These are phyloP conservation scores for Chloroceryle amazona DNA, from an alignment of 2,797 vertebrate species.

Conservation along the genomic window DNA sequence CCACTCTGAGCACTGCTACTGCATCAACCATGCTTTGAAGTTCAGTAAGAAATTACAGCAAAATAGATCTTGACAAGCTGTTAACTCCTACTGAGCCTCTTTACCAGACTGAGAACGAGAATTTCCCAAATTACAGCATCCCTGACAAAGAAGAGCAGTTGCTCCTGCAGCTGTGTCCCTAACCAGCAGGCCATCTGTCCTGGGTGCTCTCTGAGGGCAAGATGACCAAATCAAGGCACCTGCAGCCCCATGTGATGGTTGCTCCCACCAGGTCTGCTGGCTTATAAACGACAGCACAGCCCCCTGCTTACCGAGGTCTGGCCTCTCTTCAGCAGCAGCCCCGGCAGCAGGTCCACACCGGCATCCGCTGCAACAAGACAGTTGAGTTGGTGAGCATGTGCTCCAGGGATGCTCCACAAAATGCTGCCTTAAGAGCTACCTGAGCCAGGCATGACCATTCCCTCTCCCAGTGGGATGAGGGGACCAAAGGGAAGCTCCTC, in stretches of 20 bases:
- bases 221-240: neutral
- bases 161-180: neutral
- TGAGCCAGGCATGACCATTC: accelerated
- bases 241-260: accelerated
- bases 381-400: neutral
- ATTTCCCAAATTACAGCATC: neutral
- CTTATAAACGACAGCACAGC: accelerated
- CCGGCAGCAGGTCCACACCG: slow-evolving; percentile 69
- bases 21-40: neutral
- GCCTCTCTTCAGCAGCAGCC: slow-evolving; percentile 89
- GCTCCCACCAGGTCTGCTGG: accelerated
- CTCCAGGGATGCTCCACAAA: neutral
- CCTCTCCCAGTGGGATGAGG: accelerated
- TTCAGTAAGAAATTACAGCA: neutral
- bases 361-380: slow-evolving; percentile 73
- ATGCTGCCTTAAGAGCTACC: neutral
- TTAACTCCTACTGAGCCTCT: neutral
- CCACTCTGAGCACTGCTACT: neutral
- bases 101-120: neutral
- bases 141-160: neutral
- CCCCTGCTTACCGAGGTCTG: slow-evolving; percentile 87
- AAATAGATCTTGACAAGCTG: neutral
- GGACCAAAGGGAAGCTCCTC: neutral
- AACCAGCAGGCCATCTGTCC: neutral
- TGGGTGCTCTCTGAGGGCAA: accelerated